These are phyloP conservation scores for Litoditis marina DNA, from an alignment of 2,888 invertebrate species.

Conservation along the genomic window DNA sequence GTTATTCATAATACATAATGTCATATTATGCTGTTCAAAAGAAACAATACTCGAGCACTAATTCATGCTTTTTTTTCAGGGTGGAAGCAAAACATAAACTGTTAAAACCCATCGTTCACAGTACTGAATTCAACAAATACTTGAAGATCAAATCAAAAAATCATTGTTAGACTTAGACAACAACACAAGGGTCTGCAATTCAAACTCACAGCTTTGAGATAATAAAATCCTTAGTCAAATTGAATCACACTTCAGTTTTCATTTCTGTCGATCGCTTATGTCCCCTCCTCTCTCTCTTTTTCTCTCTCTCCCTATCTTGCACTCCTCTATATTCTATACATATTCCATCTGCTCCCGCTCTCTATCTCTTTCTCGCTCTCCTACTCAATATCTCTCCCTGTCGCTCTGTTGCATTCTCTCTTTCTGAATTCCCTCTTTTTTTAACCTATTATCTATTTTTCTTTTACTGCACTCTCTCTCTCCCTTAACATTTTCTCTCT, in stretches of 20 bases:
- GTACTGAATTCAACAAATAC: conserved; percentile 38
- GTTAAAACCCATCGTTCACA: conserved; percentile 9
- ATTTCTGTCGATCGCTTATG: background rate
- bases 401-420: background rate
- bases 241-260: no score
- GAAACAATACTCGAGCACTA: no score
- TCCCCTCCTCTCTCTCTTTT: background rate
- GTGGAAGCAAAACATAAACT: no score
- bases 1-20: no score
- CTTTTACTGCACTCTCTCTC: background rate
- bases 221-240: no score
- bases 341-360: background rate
- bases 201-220: no score
- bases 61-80: no score
- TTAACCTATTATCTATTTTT: background rate
- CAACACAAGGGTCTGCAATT: no score
- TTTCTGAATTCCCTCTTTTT: background rate
- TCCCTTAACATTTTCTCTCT: background rate
- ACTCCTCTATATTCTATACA: background rate
- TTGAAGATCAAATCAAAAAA: no score
- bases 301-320: background rate
- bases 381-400: background rate
- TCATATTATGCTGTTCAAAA: no score
- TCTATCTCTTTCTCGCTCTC: background rate
- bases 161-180: no score